Conservation (phyloP, 2,797 vertebrate species). For the Limosa lapponica region DNA sequence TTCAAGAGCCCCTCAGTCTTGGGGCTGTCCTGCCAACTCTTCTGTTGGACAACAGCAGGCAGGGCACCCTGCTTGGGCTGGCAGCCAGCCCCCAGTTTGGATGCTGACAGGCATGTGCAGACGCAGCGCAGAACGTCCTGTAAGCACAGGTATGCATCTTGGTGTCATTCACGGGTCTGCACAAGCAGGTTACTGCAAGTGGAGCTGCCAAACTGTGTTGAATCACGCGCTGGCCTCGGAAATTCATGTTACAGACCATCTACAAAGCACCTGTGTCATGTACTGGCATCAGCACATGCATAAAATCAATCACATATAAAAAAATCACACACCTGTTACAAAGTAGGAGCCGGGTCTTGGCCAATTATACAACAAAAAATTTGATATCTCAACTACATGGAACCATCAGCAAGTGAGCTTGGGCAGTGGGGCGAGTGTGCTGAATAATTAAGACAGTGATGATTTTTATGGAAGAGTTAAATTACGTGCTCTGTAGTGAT, state of each 20-base stretch:
- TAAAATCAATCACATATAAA: neutral
- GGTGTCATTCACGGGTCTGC: neutral
- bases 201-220: neutral
- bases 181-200: neutral
- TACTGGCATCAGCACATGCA: neutral
- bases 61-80: neutral
- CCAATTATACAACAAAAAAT: neutral
- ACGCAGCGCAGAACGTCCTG: fast-evolving
- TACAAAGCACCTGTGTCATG: neutral
- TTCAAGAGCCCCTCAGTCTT: neutral
- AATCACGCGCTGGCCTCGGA: neutral
- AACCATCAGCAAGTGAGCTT: neutral
- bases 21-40: neutral
- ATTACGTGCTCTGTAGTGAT: neutral
- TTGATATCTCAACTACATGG: neutral
- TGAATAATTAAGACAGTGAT: neutral
- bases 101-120: neutral
- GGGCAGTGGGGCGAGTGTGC: fast-evolving
- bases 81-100: neutral
- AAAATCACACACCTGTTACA: fast-evolving
- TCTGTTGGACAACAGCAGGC: neutral
- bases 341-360: neutral
- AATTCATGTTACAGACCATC: neutral
- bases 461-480: neutral
- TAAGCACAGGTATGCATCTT: neutral